Evolutionary conservation across 2,888 invertebrate genomes (phyloP).

Genomic region (Yponomeuta sedellus): DNA sequence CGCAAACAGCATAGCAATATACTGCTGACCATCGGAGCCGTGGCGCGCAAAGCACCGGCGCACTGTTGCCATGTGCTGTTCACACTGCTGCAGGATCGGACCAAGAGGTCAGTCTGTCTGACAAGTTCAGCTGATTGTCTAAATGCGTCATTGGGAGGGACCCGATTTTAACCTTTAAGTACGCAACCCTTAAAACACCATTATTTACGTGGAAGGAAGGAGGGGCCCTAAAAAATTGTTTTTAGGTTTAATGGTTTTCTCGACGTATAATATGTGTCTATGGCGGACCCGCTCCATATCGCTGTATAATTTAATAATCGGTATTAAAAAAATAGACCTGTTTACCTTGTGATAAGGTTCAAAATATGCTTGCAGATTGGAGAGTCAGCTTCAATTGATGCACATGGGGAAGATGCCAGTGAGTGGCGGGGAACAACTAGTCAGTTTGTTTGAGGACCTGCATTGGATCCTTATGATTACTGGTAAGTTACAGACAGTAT

Average conservation of each 20-base stretch:
- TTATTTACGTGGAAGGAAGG: too few relatives aligned
- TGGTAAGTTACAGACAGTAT: slow-evolving; percentile 61
- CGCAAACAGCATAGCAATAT: slow-evolving; percentile 77
- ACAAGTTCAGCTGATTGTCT: background rate
- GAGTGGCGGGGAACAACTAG: slow-evolving; percentile 63
- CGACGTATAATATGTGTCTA: too few relatives aligned
- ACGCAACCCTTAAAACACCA: too few relatives aligned
- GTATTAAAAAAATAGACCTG: too few relatives aligned
- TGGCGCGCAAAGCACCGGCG: slow-evolving; percentile 78
- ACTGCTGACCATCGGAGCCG: slow-evolving; percentile 82
- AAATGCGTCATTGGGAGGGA: too few relatives aligned
- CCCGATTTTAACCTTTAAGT: too few relatives aligned
- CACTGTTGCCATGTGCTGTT: slow-evolving; percentile 81
- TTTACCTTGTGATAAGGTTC: too few relatives aligned
- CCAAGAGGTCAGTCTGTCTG: slow-evolving; percentile 58
- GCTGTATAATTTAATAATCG: too few relatives aligned
- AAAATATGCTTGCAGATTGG: slow-evolving; percentile 38
- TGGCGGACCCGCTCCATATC: too few relatives aligned
- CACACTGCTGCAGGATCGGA: slow-evolving; percentile 80
- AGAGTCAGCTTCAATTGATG: slow-evolving; percentile 60
- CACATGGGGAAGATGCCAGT: slow-evolving; percentile 59
- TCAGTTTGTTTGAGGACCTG: slow-evolving; percentile 88
- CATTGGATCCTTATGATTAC: slow-evolving; percentile 91
- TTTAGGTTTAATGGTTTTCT: too few relatives aligned
- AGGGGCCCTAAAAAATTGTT: too few relatives aligned